Base-by-base conservation (phyloP, 2,797 vertebrate species). In the Schizothorax lantsangensis region DNA sequence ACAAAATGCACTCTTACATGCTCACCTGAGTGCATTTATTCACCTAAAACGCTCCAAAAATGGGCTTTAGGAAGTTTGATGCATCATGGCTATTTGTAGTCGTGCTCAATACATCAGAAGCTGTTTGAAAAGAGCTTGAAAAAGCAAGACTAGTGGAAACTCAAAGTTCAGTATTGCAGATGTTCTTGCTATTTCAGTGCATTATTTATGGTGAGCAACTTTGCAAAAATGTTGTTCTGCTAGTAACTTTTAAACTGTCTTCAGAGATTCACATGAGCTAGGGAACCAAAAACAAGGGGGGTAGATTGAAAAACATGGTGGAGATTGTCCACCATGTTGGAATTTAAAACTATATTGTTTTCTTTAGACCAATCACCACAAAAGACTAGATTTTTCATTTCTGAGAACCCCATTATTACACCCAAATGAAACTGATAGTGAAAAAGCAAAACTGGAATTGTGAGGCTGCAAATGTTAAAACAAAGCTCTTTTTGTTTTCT, bases 121-220 rank as follows among this genome's bases (percentile, higher is more conserved):
- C 10, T 0, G 54, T 49, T 84, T 69, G 19, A 43, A 40, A 52
- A 49, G 26, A 54, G 43, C 21, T 73, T 5, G 38, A 71, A 54
- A 36, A n/a, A 59, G 3, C 52, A 57, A 15, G 10, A 36, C 30
- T 36, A 33, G 9, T 36, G 30, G 73, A 54, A 23, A 40, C 38
- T 57, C 21, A 5, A 47, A 66, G 62, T 23, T 45, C 59, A 80
- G 47, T 33, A 38, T 14, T 82, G 68, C 33, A 84, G 69, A 73
- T 7, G 30, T 30, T 30, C 12, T 47, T 45, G 71, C 23, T 43
- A 12, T 79, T 30, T 33, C 2, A 5, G 47, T 84, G 45, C 47
- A 78, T 84, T 54, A 69, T 84, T 78, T 52, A 78, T 68, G 62
- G 33, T 54, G 19, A 43, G 59, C 26, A 62, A 73, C 52, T 38